These are phyloP conservation scores for Cryptosula pallasiana DNA, from an alignment of 2,888 invertebrate species.

Conservation along the genomic window DNA sequence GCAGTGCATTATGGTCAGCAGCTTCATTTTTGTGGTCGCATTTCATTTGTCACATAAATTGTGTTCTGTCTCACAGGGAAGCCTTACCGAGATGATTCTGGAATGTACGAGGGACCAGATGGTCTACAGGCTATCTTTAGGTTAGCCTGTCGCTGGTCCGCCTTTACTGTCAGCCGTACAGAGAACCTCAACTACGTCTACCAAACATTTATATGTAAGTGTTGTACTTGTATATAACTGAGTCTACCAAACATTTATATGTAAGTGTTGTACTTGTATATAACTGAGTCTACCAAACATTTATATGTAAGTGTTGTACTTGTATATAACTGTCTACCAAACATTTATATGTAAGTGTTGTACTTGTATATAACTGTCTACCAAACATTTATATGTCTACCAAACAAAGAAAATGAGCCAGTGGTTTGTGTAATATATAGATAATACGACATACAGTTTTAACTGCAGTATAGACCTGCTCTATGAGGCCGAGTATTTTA, in stretches of 20 bases:
- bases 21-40: no score
- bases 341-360: slow-evolving; percentile 25
- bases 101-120: slow-evolving; percentile 36
- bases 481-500: no score
- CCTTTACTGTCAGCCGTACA: slow-evolving; percentile 49
- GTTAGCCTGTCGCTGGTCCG: slow-evolving; percentile 51
- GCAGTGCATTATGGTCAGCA: no score
- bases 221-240: no score
- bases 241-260: slow-evolving; percentile 23
- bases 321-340: slow-evolving; percentile 24
- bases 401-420: no score
- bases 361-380: no score
- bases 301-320: slow-evolving; percentile 24
- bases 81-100: slow-evolving; percentile 39
- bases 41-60: not conserved
- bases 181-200: slow-evolving; percentile 22
- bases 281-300: slow-evolving; percentile 23
- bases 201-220: slow-evolving; percentile 24
- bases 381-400: slow-evolving; percentile 24
- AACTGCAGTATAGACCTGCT: no score
- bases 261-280: no score
- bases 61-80: slow-evolving; percentile 35
- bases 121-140: slow-evolving; percentile 45
- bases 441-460: no score
- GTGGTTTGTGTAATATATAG: no score